Evolutionary conservation across 2,888 invertebrate genomes (phyloP).

Genomic region (Euzetes globulus): DNA sequence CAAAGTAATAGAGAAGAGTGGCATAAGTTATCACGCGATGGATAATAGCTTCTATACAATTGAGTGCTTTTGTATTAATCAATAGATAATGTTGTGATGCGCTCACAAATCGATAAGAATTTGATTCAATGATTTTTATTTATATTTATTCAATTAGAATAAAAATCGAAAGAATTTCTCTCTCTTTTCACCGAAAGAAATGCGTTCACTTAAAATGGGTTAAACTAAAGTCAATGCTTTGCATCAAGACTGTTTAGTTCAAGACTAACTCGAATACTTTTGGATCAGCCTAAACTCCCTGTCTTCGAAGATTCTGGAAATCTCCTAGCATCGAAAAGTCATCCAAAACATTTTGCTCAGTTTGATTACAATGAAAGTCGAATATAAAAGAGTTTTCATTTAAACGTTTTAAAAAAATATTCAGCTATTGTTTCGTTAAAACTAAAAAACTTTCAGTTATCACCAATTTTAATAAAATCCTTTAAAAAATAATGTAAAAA

Average conservation of each 20-base stretch:
- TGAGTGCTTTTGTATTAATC: slow-evolving; percentile 17
- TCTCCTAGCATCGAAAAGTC: too few species aligned
- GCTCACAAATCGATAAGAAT: slow-evolving; percentile 2
- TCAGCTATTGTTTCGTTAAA: too few species aligned
- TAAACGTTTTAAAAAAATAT: too few species aligned
- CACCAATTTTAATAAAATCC: too few species aligned
- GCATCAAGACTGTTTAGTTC: neutral
- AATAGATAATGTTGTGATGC: slow-evolving; percentile 13
- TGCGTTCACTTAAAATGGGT: neutral
- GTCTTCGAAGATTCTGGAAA: too few species aligned
- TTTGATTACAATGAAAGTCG: too few species aligned
- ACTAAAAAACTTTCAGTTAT: too few species aligned
- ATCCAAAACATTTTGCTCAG: too few species aligned
- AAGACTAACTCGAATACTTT: too few species aligned
- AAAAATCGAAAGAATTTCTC: neutral
- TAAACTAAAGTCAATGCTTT: neutral
- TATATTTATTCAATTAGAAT: neutral
- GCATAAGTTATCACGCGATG: slow-evolving; percentile 4
- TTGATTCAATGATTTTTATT: slow-evolving; percentile 4
- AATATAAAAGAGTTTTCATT: too few species aligned
- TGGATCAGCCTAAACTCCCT: too few species aligned
- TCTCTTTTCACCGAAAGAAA: neutral
- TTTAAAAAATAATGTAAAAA: too few species aligned
- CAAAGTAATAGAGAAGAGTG: neutral
- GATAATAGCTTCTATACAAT: neutral